Percentiles rank a stretch among this genome's conserved stretches.
phyloP scores from a whole-genome alignment of 2,113 vertebrate species.

The Maccullochella peelii region DNA sequence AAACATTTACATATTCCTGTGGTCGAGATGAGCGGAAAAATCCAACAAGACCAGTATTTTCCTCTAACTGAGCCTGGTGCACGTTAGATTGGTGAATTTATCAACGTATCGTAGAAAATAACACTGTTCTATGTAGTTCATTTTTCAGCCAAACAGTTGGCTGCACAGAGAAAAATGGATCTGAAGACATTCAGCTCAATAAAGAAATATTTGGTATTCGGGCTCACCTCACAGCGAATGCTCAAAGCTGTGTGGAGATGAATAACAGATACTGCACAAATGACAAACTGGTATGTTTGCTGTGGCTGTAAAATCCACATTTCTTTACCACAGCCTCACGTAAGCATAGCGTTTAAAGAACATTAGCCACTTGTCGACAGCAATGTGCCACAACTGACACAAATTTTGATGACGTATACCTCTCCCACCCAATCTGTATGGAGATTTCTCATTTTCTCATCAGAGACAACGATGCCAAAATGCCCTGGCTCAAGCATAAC shows the following conservation, averaged over 20 bases:
- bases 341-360: conserved; percentile 20
- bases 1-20: conserved; percentile 13
- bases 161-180: conserved; percentile 23
- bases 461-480: neutral
- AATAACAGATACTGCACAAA: conserved; percentile 39
- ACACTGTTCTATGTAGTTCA: conserved; percentile 7
- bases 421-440: neutral
- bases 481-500: conserved; percentile 10
- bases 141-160: conserved; percentile 22
- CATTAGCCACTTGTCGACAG: conserved; percentile 26
- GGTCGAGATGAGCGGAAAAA: conserved; percentile 7
- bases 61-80: conserved; percentile 28
- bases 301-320: neutral
- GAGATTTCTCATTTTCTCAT: neutral
- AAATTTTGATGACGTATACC: neutral
- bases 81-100: neutral
- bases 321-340: conserved; percentile 15
- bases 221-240: conserved; percentile 35
- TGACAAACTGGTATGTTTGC: conserved; percentile 17
- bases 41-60: conserved; percentile 39
- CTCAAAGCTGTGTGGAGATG: conserved; percentile 39
- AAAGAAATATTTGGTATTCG: conserved; percentile 67
- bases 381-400: neutral
- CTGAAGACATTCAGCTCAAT: conserved; percentile 60
- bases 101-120: conserved; percentile 11